These are phyloP conservation scores for Pristionchus entomophagus DNA, from an alignment of 2,888 invertebrate genomes.

Conservation along the genomic window DNA sequence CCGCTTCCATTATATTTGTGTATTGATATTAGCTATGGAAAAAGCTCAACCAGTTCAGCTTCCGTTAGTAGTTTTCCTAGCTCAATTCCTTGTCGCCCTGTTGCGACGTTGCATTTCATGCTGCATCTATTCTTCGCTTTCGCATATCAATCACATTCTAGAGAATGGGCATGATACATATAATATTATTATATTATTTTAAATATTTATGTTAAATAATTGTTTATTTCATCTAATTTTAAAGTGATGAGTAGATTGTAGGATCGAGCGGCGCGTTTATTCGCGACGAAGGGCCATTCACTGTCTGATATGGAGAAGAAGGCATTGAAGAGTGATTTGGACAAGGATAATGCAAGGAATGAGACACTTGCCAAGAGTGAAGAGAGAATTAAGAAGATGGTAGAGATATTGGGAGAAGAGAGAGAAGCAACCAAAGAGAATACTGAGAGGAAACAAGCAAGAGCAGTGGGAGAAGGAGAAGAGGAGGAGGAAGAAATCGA, in stretches of 20 bases:
- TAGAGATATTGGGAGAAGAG: slow-evolving; percentile 81
- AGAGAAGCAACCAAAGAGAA: slow-evolving; percentile 95
- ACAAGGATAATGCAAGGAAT: slow-evolving; percentile 59
- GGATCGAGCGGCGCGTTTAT: slow-evolving; percentile 95
- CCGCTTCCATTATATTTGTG: too few relatives aligned
- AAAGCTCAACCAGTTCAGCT: too few relatives aligned
- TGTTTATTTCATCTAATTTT: neutral
- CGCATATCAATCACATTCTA: neutral
- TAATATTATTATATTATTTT: neutral
- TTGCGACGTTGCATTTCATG: too few relatives aligned
- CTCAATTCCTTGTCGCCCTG: too few relatives aligned
- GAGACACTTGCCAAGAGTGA: slow-evolving; percentile 38
- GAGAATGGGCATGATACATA: neutral
- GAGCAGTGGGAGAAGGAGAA: slow-evolving; percentile 83
- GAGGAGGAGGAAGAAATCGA: slow-evolving; percentile 82
- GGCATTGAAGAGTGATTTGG: slow-evolving; percentile 79
- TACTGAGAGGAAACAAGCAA: slow-evolving; percentile 94
- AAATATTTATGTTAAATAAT: too few relatives aligned
- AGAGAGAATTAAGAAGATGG: slow-evolving; percentile 55
- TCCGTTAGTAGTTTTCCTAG: slow-evolving; percentile 39
- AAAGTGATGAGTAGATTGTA: slow-evolving; percentile 83
- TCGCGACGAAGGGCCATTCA: slow-evolving; percentile 90
- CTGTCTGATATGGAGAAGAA: slow-evolving; percentile 92
- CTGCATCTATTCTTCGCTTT: too few relatives aligned
- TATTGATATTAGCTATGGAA: neutral